Evolutionary conservation across 2,888 invertebrate genomes (phyloP).

Genomic region (Tenthredo mesomela): DNA sequence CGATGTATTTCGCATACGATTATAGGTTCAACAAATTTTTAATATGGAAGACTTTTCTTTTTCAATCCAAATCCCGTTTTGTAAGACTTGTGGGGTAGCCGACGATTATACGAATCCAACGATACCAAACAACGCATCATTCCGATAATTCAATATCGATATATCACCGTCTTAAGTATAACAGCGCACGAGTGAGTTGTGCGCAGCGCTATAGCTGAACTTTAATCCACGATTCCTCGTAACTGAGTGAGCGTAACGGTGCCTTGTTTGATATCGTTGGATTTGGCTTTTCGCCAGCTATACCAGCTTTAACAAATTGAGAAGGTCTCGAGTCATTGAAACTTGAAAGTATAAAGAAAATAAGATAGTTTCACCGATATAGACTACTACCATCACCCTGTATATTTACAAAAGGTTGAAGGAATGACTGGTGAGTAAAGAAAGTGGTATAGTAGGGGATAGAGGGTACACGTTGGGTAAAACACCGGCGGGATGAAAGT

Average conservation of each 20-base stretch:
- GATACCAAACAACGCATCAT: not conserved
- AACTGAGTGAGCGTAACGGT: not conserved
- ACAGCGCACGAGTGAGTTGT: not conserved
- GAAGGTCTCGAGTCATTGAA: not conserved
- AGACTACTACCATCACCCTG: not conserved
- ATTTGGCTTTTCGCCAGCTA: not conserved
- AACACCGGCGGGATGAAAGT: constrained; percentile 34
- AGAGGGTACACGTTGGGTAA: not conserved
- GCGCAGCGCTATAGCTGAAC: not conserved
- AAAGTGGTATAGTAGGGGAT: not conserved
- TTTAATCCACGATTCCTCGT: not conserved
- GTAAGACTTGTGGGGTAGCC: not conserved
- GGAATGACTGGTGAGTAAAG: constrained; percentile 7
- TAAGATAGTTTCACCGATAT: not conserved
- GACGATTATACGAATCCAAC: not conserved
- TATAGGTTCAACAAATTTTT: not conserved
- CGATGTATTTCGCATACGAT: not conserved
- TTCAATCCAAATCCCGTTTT: not conserved
- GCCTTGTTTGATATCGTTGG: not conserved
- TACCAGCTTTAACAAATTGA: not conserved
- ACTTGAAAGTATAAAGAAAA: not conserved
- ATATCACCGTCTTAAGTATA: not conserved
- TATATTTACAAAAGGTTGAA: constrained; percentile 9
- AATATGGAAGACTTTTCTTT: not conserved
- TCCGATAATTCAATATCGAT: not conserved